Base-by-base conservation (phyloP, 2,888 invertebrate genomes). In the Nomada hirtipes region DNA sequence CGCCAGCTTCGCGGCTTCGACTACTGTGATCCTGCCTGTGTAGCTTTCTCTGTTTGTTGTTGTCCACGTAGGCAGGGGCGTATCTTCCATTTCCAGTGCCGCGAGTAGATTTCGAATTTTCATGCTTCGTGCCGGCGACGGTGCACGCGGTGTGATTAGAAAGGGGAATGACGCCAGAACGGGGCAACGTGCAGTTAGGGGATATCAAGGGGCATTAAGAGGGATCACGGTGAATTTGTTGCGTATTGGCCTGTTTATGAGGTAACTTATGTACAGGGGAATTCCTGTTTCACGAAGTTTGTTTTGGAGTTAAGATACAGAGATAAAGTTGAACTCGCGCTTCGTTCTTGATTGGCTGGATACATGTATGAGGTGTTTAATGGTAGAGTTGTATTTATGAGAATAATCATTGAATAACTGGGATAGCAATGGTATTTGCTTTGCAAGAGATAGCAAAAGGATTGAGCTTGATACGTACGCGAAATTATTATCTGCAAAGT, bases 1-100 rank as follows among this genome's bases (percentile, higher is more conserved):
- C 88, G 91, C 88, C 90, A 83, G 86, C 82, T 87, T 88, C 87
- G 88, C 85, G 85, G 86, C 84, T 77, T 72, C 59, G 69, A 78
- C 82, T 77, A 73, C 86, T 71, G 75, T 53, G 80, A 81, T 47
- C 47, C 47, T 0, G 47, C 70, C 29, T 59, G 1, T 15, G 47
- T 23, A 52, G 36, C 52, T 65, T 15, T 55, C 36, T 68, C 23
- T 55, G 20, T 53, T n/a, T 53, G 10, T 68, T 15, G 36, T 2
- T n/a, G n/a, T 44, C 57, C 57, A 42, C 57, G 53, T 36, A 55
- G 11, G 64, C 85, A 86, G 84, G 84, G 76, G 36, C 82, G 85
- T 84, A 75, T 23, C 42, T 2, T 20, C 42, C 55, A 57, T 44
- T 10, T 47, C 36, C 36, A 15, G 47, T 47, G 36, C 36, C 36